phyloP scores from a whole-genome alignment of 1,140 invertebrate species.

The Dendrolimus kikuchii region DNA sequence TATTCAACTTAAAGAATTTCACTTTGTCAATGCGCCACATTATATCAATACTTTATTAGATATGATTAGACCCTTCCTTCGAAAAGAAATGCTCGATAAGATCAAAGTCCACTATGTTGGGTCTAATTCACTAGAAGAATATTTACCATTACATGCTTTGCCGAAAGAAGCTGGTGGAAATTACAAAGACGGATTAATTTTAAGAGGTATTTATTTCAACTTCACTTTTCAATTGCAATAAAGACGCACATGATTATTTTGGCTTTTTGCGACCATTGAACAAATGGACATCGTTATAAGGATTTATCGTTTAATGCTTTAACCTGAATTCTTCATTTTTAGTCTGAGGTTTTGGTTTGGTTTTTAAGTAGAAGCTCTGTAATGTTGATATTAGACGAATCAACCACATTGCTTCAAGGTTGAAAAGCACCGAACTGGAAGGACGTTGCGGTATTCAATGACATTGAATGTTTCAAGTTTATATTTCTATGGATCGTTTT shows the following conservation, averaged over 20 bases:
- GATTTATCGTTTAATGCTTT: too few relatives aligned
- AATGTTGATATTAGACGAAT: background rate
- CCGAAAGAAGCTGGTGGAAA: constrained; percentile 70
- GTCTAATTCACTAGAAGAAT: constrained; percentile 48
- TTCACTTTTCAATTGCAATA: too few relatives aligned
- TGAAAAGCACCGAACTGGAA: too few relatives aligned
- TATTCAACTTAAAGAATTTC: constrained; percentile 75
- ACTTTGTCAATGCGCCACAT: constrained; percentile 77
- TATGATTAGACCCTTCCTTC: constrained; percentile 79
- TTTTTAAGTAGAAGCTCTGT: background rate
- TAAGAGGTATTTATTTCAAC: constrained; percentile 18
- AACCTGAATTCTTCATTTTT: too few relatives aligned
- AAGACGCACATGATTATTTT: too few relatives aligned
- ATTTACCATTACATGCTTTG: constrained; percentile 56
- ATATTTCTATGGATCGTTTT: too few relatives aligned
- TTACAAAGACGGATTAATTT: constrained; percentile 6
- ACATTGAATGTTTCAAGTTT: too few relatives aligned
- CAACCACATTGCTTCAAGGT: too few relatives aligned
- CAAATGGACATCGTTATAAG: too few relatives aligned
- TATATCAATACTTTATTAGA: constrained; percentile 77
- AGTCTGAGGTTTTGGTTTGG: too few relatives aligned
- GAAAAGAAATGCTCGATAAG: constrained; percentile 75
- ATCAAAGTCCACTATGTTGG: constrained; percentile 57
- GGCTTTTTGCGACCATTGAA: too few relatives aligned
- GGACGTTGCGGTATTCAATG: too few relatives aligned